Evolutionary conservation across 2,113 vertebrate genomes (phyloP).

Genomic region (Ariopsis seemanni): DNA sequence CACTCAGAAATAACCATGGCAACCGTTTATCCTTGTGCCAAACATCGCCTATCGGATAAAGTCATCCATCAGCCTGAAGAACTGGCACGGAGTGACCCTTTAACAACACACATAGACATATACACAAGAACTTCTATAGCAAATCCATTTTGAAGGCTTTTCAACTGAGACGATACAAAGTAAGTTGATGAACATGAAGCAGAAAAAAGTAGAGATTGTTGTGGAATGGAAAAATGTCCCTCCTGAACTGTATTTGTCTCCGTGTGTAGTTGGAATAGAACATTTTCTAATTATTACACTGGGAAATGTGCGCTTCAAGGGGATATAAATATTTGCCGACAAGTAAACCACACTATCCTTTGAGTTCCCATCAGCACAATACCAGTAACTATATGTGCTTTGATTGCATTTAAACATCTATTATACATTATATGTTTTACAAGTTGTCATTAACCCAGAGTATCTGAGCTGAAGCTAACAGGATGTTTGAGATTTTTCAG

Average conservation of each 20-base stretch:
- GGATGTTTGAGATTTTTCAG: slow-evolving; percentile 40
- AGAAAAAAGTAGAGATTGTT: slow-evolving; percentile 9
- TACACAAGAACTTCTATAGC: slow-evolving; percentile 20
- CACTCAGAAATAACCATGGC: slow-evolving; percentile 54
- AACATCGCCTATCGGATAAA: slow-evolving; percentile 36
- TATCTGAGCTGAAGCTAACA: slow-evolving; percentile 33
- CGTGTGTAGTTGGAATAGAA: slow-evolving; percentile 1
- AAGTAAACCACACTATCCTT: background rate
- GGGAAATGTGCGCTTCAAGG: background rate
- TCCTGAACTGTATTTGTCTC: background rate
- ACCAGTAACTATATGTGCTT: background rate
- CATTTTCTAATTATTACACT: slow-evolving; percentile 9
- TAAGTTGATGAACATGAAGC: slow-evolving; percentile 34
- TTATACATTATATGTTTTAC: background rate
- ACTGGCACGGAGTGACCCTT: slow-evolving; percentile 41
- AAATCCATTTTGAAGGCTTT: slow-evolving; percentile 13
- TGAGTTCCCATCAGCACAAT: background rate
- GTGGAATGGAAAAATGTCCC: background rate
- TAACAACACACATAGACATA: slow-evolving; percentile 14
- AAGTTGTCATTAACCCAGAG: slow-evolving; percentile 1
- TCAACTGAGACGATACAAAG: slow-evolving; percentile 28
- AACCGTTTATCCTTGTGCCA: slow-evolving; percentile 49
- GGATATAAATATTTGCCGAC: background rate
- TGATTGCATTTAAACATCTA: slow-evolving; percentile 11
- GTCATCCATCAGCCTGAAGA: slow-evolving; percentile 53